Evolutionary conservation across 2,113 vertebrate genomes (phyloP).

Genomic region (Meleagris gallopavo): DNA sequence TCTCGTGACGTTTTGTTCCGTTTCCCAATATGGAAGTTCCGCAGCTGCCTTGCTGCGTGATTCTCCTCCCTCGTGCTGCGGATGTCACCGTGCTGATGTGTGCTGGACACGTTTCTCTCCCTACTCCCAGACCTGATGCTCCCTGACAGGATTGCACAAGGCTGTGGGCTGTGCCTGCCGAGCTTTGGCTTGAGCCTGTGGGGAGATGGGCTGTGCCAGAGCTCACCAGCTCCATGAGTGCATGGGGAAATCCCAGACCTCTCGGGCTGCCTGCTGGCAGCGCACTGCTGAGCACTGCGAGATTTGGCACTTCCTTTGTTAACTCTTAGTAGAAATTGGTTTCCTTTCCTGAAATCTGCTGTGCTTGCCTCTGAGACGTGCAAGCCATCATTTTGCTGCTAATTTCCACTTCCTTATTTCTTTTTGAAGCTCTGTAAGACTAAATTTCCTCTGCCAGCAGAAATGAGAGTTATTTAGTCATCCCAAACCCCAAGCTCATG

Average conservation of each 20-base stretch:
- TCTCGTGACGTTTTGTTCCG: slow-evolving; percentile 17
- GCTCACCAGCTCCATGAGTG: not conserved
- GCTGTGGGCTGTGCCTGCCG: not conserved
- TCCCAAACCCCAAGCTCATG: not conserved
- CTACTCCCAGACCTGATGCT: not conserved
- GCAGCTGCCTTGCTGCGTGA: not conserved
- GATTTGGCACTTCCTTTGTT: not conserved
- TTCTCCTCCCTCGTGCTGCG: slow-evolving; percentile 25
- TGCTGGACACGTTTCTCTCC: not conserved
- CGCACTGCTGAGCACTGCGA: not conserved
- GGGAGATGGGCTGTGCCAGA: slow-evolving; percentile 11
- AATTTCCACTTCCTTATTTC: not conserved
- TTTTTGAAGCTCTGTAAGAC: not conserved
- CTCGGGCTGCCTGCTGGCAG: not conserved
- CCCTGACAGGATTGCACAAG: not conserved
- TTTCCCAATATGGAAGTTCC: slow-evolving; percentile 36
- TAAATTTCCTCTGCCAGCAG: not conserved
- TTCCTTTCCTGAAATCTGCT: slow-evolving; percentile 50
- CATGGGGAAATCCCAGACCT: slow-evolving; percentile 29
- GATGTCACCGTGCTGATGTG: not conserved
- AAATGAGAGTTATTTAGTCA: not conserved
- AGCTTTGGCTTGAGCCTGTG: not conserved
- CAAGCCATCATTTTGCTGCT: fast-evolving
- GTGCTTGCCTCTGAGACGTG: not conserved
- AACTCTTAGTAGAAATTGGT: slow-evolving; percentile 23